Evolutionary conservation across 2,888 invertebrate species (phyloP).

Genomic region (Ptilodon capucinus): DNA sequence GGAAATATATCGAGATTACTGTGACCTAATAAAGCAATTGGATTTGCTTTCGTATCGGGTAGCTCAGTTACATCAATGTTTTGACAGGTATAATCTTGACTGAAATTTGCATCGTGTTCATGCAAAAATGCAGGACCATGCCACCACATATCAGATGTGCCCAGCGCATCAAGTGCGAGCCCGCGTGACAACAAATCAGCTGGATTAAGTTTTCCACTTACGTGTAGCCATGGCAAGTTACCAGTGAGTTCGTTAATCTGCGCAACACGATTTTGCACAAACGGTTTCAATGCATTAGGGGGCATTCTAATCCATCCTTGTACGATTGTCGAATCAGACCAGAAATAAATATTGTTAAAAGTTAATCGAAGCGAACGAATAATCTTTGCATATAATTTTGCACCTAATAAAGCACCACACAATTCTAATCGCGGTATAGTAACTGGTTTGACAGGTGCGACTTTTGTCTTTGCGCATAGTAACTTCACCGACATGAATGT

Average conservation of each 20-base stretch:
- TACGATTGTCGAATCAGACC: conserved; percentile 29
- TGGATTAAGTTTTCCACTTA: conserved; percentile 1
- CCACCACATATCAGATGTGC: conserved; percentile 4
- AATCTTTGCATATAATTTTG: conserved; percentile 6
- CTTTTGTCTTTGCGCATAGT: not conserved
- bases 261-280: conserved; percentile 20
- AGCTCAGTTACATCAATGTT: not conserved
- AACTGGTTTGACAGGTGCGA: not conserved
- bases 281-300: conserved; percentile 23
- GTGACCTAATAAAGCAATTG: not conserved
- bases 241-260: conserved; percentile 19
- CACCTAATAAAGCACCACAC: conserved; percentile 2
- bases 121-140: conserved; percentile 4
- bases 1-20: not conserved
- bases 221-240: conserved; percentile 1
- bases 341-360: conserved; percentile 19
- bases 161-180: not conserved
- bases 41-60: not conserved
- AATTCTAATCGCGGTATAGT: not conserved
- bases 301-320: conserved; percentile 25
- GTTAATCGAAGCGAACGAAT: conserved; percentile 6
- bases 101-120: not conserved
- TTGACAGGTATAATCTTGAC: no score
- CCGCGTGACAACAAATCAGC: conserved; percentile 3
- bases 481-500: not conserved